A percentile compares a stretch with the other conserved stretches of the same genome.
Evolutionary conservation across 1,140 invertebrate genomes (phyloP).

Genomic region (Wiebesia pumilae): DNA sequence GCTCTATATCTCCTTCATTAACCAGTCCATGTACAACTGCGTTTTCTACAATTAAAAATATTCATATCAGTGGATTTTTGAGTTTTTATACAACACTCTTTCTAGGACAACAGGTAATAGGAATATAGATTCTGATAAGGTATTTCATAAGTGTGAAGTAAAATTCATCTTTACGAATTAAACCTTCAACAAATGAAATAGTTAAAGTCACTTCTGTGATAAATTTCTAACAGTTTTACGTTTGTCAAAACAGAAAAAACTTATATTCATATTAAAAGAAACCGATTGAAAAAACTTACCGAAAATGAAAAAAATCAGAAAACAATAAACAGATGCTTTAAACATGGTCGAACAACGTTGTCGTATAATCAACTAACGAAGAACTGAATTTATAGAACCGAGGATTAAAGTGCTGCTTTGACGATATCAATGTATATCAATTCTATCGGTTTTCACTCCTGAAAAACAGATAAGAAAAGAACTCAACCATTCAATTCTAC

Average conservation of each 20-base stretch:
- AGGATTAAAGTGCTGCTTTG: background rate
- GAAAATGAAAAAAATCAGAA: background rate
- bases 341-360: slow-evolving; percentile 12
- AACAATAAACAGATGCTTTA: background rate
- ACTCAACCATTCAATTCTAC: slow-evolving; percentile 11
- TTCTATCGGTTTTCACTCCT: slow-evolving; percentile 33
- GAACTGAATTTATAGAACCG: background rate
- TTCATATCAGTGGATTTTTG: background rate
- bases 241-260: background rate
- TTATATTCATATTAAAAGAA: background rate
- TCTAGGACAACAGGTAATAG: background rate
- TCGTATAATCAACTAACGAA: background rate
- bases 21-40: background rate
- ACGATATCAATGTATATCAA: slow-evolving; percentile 2
- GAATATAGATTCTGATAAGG: background rate
- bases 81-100: background rate
- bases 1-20: background rate
- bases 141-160: background rate
- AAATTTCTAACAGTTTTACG: too few relatives aligned
- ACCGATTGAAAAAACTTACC: background rate
- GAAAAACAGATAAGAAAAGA: slow-evolving; percentile 42
- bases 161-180: background rate
- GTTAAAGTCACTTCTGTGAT: too few relatives aligned
- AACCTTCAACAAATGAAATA: too few relatives aligned
- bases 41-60: background rate